Base-by-base conservation (phyloP, 2,113 vertebrate species). In the Paradoxurus hermaphroditus region DNA sequence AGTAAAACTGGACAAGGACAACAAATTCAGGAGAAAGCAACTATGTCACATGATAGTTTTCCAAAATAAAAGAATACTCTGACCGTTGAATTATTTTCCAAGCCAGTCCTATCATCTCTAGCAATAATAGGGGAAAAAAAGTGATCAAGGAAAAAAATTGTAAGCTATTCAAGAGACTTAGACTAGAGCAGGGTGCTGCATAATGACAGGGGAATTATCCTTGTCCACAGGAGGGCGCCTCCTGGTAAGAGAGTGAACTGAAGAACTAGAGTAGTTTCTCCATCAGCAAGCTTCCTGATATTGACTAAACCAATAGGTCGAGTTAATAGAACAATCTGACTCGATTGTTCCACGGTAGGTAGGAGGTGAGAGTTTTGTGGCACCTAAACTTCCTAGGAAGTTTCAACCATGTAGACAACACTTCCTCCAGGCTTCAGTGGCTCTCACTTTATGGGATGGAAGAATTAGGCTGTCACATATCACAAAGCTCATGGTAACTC, bases 401-500 rank as follows among this genome's bases (percentile, higher is more conserved):
- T 77, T 94, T 79, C 41, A n/a, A 21, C 13, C 16, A 62, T 36
- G 77, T 95, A 72, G 49, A 85, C 51, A 82, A 87, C 16, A 56
- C 29, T 46, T 86, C 18, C 49, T 96, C n/a, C 31, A 75, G n/a
- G 18, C 19, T 94, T 90, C 16, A 44, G 18, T 29, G 13, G 4
- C 29, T 91, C 34, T 90, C 34, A 83, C 41, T 90, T 95, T 51
- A 72, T 91, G 83, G 72, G 79, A 68, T 53, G 59, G 44, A 65
- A 68, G 73, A 89, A 91, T 78, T 68, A 87, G 34, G 8, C 15
- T 85, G 19, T 90, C 92, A 21, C 63, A 63, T 78, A 93, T 90
- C 68, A 95, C 25, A 68, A 53, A 95, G 39, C 13, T 91, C 44
- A 70, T 49, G 65, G 63, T 88, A 98, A 72, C 67, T 81, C 53